Base-by-base conservation (phyloP, 1,140 invertebrate genomes). In the Drosophila sucinea region DNA sequence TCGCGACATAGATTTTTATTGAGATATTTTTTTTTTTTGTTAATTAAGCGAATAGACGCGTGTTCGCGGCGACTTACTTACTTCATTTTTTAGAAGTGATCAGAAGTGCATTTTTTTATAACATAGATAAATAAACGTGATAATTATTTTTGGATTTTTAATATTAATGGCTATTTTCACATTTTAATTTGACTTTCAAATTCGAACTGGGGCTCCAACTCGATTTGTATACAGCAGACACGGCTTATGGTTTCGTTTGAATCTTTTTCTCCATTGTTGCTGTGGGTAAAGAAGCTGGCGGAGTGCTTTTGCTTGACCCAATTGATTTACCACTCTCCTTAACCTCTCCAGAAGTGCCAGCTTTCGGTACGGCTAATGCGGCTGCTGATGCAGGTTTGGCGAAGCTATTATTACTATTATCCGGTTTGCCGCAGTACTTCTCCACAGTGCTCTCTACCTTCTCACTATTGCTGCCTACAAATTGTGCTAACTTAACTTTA, bases 391-490 rank as follows among this genome's bases (percentile, higher is more conserved):
- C 25, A 23, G 32, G 30, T 56, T 61, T 29, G 23, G 30, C 25
- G 30, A 0, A 27, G 8, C 1, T 35, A 1, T 23, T 0, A 23
- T 62, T 70, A 0, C 4, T 7, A 0, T 80, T 73, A 0, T 72
- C 62, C 5, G 67, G 62, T 17, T 79, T 79, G 27, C 73, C 81
- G 5, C 87, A 79, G 62, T 67, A 93, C 80, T 94, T 93, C 81
- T 94, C 94, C 11, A 98, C 92, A 90, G 96, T 97, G 11, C 29
- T 70, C 10, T 81, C 57, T 1, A 91, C 70, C 4, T 77, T 86
- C 3, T 95, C 95, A 38, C 94, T 93, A 90, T 96, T 97, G 38
- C 96, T 96, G 29, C 97, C 97, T 73, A 95, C 94, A 91, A 98
- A 96, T 62, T 94, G 94, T 8, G 95, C 94, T 5, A 97, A 94